These are phyloP conservation scores for Sebastes matsubarae DNA, from an alignment of 2,797 vertebrate genomes.

Conservation along the genomic window DNA sequence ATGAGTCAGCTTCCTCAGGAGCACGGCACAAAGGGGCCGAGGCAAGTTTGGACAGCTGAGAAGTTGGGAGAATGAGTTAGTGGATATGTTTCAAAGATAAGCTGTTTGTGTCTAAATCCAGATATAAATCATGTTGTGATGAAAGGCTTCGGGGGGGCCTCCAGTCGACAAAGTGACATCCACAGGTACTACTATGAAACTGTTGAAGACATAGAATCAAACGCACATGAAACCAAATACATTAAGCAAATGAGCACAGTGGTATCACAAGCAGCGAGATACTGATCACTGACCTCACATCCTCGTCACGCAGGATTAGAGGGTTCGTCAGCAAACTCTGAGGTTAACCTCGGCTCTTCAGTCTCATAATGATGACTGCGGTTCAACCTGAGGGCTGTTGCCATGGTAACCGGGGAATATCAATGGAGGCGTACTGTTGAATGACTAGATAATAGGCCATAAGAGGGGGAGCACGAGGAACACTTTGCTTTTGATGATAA, in stretches of 20 bases:
- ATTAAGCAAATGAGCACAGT: background rate
- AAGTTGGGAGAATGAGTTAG: conserved; percentile 42
- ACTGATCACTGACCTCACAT: background rate
- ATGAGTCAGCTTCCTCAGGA: conserved; percentile 68
- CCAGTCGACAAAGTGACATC: background rate
- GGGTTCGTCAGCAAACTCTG: background rate
- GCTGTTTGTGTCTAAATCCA: conserved; percentile 25
- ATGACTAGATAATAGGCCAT: background rate
- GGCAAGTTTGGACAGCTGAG: conserved; percentile 17
- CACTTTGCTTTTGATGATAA: background rate
- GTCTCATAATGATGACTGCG: background rate
- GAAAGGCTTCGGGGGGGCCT: background rate
- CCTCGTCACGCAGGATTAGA: background rate
- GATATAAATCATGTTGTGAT: conserved; percentile 36
- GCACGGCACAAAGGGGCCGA: conserved; percentile 57
- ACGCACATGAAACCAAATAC: background rate
- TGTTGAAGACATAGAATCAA: background rate
- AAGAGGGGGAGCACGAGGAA: background rate
- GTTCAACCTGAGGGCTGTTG: background rate
- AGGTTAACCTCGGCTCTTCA: background rate
- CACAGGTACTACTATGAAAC: background rate
- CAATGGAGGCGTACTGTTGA: background rate
- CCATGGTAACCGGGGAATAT: background rate
- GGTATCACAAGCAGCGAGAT: background rate
- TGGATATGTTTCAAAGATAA: conserved; percentile 46